Conservation (phyloP, 2,888 invertebrate species). For the Rhodophaea formosa region DNA sequence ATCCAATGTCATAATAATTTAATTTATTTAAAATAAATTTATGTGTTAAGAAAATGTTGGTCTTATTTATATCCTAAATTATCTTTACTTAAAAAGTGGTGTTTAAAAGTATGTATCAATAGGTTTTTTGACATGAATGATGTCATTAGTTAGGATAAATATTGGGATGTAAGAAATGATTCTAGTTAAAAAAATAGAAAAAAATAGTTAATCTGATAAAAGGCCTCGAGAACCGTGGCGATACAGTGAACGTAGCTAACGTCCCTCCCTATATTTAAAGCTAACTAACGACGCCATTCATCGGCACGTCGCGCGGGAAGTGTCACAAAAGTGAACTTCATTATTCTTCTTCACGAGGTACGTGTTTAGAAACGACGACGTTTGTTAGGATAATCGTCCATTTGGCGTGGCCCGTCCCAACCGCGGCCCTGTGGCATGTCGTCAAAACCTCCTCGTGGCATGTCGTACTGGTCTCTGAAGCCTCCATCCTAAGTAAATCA, state of each 20-base stretch:
- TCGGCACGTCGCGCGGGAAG: not conserved
- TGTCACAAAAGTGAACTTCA: not conserved
- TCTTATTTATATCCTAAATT: not conserved
- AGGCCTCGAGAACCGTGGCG: not conserved
- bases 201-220: not conserved
- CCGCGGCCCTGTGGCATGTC: slow-evolving; percentile 78
- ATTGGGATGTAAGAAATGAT: slow-evolving; percentile 26
- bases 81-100: not conserved
- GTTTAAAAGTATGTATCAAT: not conserved
- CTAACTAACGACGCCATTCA: slow-evolving; percentile 30
- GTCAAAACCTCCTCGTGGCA: slow-evolving; percentile 70
- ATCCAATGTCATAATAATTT: not conserved
- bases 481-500: slow-evolving; percentile 79
- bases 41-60: not conserved
- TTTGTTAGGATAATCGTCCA: slow-evolving; percentile 85
- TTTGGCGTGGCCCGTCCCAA: slow-evolving; percentile 79
- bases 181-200: not conserved
- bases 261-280: slow-evolving; percentile 27
- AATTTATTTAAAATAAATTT: not conserved
- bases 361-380: slow-evolving; percentile 82
- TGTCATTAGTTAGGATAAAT: slow-evolving; percentile 38
- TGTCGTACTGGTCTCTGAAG: slow-evolving; percentile 80
- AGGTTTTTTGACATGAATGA: slow-evolving; percentile 17
- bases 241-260: not conserved
- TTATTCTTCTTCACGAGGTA: slow-evolving; percentile 3